A percentile compares a stretch with the other conserved stretches of the same genome.
Evolutionary conservation across 1,140 invertebrate species (phyloP).

Genomic region (Armadillidium nasatum): DNA sequence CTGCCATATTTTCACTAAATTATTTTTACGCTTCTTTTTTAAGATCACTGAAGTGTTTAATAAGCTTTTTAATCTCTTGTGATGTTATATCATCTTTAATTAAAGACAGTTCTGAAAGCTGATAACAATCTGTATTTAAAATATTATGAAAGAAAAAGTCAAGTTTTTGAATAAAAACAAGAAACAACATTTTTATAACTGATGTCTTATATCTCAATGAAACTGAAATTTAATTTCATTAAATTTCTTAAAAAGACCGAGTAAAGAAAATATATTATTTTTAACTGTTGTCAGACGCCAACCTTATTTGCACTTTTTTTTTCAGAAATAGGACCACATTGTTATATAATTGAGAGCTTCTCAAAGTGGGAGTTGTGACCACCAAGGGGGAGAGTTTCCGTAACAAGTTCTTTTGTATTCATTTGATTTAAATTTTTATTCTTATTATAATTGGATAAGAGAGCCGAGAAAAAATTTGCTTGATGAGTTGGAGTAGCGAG

Average conservation of each 20-base stretch:
- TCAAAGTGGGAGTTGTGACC: too few relatives aligned
- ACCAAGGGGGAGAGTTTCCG: too few relatives aligned
- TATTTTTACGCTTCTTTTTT: constrained; percentile 32
- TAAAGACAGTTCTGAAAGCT: neutral
- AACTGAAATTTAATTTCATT: constrained; percentile 24
- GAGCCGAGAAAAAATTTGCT: too few relatives aligned
- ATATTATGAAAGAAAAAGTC: constrained; percentile 21
- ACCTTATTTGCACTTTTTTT: neutral
- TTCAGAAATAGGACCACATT: constrained; percentile 17
- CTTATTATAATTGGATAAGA: too few relatives aligned
- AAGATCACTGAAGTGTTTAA: constrained; percentile 29
- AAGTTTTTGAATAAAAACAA: neutral
- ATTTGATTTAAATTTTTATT: too few relatives aligned
- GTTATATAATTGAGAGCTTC: constrained; percentile 19
- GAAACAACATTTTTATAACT: constrained; percentile 14
- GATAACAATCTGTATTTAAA: neutral
- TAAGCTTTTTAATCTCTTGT: constrained; percentile 20
- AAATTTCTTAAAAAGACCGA: constrained; percentile 28
- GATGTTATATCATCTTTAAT: constrained; percentile 12
- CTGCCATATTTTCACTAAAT: constrained; percentile 41
- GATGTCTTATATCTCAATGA: neutral
- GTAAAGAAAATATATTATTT: constrained; percentile 25
- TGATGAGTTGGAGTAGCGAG: too few relatives aligned
- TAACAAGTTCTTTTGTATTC: too few relatives aligned
- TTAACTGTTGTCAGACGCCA: constrained; percentile 24